Conservation (phyloP, 2,113 vertebrate genomes). For the Callionymus lyra region DNA sequence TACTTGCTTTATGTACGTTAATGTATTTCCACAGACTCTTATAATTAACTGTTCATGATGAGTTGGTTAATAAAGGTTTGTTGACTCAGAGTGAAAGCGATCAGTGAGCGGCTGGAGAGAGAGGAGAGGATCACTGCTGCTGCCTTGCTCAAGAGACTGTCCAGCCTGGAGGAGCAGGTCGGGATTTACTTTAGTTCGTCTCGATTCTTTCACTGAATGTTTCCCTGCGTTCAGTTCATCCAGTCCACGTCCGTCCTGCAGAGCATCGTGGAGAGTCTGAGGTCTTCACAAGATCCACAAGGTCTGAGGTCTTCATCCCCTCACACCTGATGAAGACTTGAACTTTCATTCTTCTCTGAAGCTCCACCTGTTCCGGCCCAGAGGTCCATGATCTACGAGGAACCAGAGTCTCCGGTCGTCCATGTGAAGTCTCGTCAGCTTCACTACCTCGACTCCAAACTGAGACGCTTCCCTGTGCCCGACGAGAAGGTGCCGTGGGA, state of each 20-base stretch:
- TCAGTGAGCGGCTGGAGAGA: conserved; percentile 70
- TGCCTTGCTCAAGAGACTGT: conserved; percentile 63
- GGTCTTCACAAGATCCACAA: conserved; percentile 48
- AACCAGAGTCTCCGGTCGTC: conserved; percentile 3
- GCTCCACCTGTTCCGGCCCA: not conserved
- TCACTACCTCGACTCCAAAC: conserved; percentile 67
- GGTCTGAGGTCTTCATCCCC: conserved; percentile 59
- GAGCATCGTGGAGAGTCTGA: conserved; percentile 77
- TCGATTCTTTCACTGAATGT: not conserved
- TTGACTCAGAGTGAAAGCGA: conserved; percentile 65
- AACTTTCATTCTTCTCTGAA: not conserved
- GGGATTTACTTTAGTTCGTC: conserved; percentile 16
- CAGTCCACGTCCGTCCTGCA: conserved; percentile 70
- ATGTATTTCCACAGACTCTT: no score
- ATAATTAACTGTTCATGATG: no score
- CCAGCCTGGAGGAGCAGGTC: conserved; percentile 84
- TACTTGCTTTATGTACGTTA: no score
- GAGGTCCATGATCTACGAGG: conserved; percentile 13
- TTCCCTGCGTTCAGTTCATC: conserved; percentile 63
- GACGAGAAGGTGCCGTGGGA: conserved; percentile 94
- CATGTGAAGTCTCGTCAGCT: conserved; percentile 76
- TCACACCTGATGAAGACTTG: no score
- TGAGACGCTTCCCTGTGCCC: conserved; percentile 80
- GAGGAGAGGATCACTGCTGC: conserved; percentile 60
- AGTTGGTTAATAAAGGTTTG: conserved; percentile 1